Evolutionary conservation across 2,888 invertebrate species (phyloP).

Genomic region (Apodemia hepburni): DNA sequence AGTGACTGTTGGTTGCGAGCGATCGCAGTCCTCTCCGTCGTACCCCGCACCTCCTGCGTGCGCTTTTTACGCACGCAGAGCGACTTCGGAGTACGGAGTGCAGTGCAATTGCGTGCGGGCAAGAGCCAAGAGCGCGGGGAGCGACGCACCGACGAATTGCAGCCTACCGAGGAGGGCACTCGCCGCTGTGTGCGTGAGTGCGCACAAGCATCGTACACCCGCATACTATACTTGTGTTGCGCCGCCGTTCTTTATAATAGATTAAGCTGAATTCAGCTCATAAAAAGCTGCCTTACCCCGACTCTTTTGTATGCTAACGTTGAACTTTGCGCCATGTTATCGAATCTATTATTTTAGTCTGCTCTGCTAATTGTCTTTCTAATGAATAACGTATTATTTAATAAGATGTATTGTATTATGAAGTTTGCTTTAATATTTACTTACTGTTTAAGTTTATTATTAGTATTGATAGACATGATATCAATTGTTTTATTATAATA

Average conservation of each 20-base stretch:
- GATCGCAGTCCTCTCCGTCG: constrained; percentile 50
- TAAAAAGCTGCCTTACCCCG: constrained; percentile 66
- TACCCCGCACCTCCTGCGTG: constrained; percentile 70
- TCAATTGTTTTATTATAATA: too few species aligned
- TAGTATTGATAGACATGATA: too few species aligned
- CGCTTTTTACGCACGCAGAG: constrained; percentile 77
- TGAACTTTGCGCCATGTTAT: constrained; percentile 60
- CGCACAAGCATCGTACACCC: constrained; percentile 47
- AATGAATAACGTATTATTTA: constrained; percentile 46
- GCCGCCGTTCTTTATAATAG: constrained; percentile 43
- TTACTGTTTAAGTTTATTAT: too few species aligned
- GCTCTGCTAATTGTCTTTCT: constrained; percentile 51
- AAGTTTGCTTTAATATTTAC: background rate
- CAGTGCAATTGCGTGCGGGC: constrained; percentile 77
- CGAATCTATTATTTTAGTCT: constrained; percentile 49
- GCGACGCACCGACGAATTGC: constrained; percentile 65
- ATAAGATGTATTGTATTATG: background rate
- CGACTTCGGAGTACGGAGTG: constrained; percentile 68
- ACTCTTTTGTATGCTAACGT: constrained; percentile 65
- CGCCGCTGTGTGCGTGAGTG: constrained; percentile 64
- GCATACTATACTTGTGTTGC: constrained; percentile 37
- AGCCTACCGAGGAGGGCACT: constrained; percentile 70
- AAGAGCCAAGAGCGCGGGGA: constrained; percentile 45
- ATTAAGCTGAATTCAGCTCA: constrained; percentile 67
- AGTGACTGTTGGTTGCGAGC: constrained; percentile 61